Conservation (phyloP, 1,140 invertebrate genomes). For the Maconellicoccus hirsutus region DNA sequence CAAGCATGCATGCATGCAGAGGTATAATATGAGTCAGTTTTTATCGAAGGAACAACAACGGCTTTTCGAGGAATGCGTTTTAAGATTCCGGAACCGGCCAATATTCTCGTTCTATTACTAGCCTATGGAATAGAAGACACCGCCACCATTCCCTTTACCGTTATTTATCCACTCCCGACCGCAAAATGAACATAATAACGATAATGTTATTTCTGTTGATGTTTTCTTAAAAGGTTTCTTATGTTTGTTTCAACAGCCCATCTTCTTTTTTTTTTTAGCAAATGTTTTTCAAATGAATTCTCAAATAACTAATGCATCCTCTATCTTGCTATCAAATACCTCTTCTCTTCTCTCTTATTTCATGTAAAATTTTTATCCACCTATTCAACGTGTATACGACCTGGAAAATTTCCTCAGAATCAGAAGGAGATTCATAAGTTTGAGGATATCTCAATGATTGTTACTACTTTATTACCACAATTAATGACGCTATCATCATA, state of each 20-base stretch:
- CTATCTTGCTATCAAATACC: no score
- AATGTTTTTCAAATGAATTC: no score
- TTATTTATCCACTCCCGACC: background rate
- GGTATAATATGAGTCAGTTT: constrained; percentile 17
- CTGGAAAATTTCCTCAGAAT: no score
- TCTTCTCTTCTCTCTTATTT: no score
- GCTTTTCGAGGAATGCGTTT: constrained; percentile 15
- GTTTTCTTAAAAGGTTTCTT: constrained; percentile 16
- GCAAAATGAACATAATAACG: constrained; percentile 15
- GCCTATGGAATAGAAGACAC: background rate
- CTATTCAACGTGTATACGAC: no score
- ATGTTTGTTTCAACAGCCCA: constrained; percentile 9
- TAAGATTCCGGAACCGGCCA: background rate
- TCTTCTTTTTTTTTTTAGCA: background rate
- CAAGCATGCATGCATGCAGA: no score
- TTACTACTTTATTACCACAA: no score
- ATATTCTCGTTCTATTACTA: background rate
- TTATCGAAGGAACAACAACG: constrained; percentile 14
- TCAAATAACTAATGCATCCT: no score
- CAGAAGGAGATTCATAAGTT: no score
- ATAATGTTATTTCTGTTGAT: constrained; percentile 14
- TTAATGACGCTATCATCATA: no score
- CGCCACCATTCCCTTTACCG: background rate
- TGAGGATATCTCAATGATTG: no score
- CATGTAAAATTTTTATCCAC: no score